Percentiles rank a stretch among this genome's conserved stretches.
Conservation (phyloP, 2,888 invertebrate species). For the Mongoloraphidia duomilia region DNA sequence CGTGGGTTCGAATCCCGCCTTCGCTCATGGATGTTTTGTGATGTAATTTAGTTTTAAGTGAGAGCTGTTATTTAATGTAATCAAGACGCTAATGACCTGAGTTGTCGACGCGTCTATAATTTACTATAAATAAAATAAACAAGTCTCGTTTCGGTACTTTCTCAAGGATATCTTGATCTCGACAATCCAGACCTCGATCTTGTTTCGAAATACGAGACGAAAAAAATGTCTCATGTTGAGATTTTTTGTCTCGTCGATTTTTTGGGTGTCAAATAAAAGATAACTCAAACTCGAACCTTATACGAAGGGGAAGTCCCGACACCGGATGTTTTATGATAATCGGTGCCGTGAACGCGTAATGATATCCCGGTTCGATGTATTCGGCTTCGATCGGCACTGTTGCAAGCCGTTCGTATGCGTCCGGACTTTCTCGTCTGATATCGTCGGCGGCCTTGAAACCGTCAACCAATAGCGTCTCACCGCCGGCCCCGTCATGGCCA, state of each 20-base stretch:
- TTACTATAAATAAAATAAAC: too few species aligned
- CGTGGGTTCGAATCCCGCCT: too few species aligned
- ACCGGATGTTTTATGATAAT: constrained; percentile 40
- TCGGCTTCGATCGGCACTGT: constrained; percentile 43
- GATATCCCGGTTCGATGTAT: constrained; percentile 46
- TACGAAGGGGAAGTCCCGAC: constrained; percentile 41
- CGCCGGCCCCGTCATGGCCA: constrained; percentile 45
- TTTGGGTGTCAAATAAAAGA: background rate
- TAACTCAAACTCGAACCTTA: constrained; percentile 32
- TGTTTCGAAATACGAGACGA: too few species aligned
- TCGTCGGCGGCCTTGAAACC: constrained; percentile 51
- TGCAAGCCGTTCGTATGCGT: constrained; percentile 43
- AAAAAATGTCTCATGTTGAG: background rate
- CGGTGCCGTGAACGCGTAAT: constrained; percentile 40
- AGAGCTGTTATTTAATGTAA: too few species aligned
- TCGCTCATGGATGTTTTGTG: too few species aligned
- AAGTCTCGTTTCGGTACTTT: too few species aligned
- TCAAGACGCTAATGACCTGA: too few species aligned
- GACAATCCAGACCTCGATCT: too few species aligned
- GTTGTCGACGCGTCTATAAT: too few species aligned
- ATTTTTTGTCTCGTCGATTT: background rate
- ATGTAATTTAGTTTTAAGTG: too few species aligned
- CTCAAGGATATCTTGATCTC: too few species aligned
- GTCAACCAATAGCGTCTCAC: constrained; percentile 59
- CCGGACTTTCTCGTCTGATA: constrained; percentile 35